Percentiles rank a stretch among this genome's conserved stretches.
Evolutionary conservation across 2,888 invertebrate genomes (phyloP).

Genomic region (Ischnus inquisitorius): DNA sequence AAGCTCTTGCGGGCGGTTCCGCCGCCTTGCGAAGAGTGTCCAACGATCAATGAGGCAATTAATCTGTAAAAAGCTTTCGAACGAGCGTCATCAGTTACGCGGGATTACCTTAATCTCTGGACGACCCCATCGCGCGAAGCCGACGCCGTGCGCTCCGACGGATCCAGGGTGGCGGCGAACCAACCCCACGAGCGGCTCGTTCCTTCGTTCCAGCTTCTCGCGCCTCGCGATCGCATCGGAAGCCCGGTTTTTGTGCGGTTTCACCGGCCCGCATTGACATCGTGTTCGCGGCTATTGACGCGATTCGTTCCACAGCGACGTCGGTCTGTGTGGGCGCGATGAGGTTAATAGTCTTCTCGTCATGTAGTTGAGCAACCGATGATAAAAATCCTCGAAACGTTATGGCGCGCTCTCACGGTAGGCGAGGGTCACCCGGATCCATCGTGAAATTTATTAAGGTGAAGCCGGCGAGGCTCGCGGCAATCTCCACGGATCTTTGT

Average conservation of each 20-base stretch:
- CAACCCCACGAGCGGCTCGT: not conserved
- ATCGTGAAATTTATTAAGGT: slow-evolving; percentile 3
- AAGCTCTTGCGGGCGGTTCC: slow-evolving; percentile 34
- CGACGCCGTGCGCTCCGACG: slow-evolving; percentile 11
- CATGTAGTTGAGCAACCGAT: not conserved
- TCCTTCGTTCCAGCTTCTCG: not conserved
- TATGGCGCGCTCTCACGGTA: not conserved
- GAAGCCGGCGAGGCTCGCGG: not conserved
- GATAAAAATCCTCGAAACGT: not conserved
- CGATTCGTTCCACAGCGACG: slow-evolving; percentile 4
- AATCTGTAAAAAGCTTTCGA: slow-evolving; percentile 83
- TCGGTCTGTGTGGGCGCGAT: slow-evolving; percentile 7
- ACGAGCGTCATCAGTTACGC: slow-evolving; percentile 82
- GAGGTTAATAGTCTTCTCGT: slow-evolving; percentile 17
- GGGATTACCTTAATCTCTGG: slow-evolving; percentile 82
- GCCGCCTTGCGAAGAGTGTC: slow-evolving; percentile 57
- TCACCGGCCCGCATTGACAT: slow-evolving; percentile 73
- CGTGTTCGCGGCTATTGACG: slow-evolving; percentile 68
- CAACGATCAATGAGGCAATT: slow-evolving; percentile 80
- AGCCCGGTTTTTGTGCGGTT: slow-evolving; percentile 77
- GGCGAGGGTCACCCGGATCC: not conserved
- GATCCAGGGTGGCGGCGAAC: not conserved
- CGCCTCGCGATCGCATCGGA: not conserved
- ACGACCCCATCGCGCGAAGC: slow-evolving; percentile 64
- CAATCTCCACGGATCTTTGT: not conserved